Base-by-base conservation (phyloP, 2,888 invertebrate species). In the Phaedon cochleariae region DNA sequence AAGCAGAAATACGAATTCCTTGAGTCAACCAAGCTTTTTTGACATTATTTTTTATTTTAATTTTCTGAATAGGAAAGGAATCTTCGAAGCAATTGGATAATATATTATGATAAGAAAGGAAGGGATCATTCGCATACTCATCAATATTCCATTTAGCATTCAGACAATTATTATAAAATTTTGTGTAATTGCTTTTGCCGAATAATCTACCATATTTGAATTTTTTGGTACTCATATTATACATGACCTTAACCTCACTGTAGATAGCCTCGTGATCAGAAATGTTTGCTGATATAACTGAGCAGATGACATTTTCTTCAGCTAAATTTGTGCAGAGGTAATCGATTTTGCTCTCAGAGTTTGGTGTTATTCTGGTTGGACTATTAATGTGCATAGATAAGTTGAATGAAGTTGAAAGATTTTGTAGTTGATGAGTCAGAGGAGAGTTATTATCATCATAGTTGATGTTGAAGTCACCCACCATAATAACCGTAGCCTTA, bases 241-340 rank as follows among this genome's bases (percentile, higher is more conserved):
- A 51, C 26, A 51, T 29, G 26, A 15, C 15, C 17, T 51, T 51
- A 22, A 51, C 29, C 26, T 51, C 51, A 51, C 51, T 26, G 51
- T 29, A 51, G 51, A 51, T 51, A 26, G 51, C 51, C 26, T 51
- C 51, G 51, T 51, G 48, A 48, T 48, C 48, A 48, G 48, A 48
- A 18, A 21, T 48, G 20, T 48, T 12, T 46, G 20, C 3, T 46
- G 17, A 17, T 18, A 9, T 46, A 34, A 34, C 31, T 34, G 31
- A 34, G 15, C 41, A 41, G 41, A 15, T 41, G 15, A 41, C 41
- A 41, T 41, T 41, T 41, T 15, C 41, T 41, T 41, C 41, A 41
- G 41, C 12, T 41, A 41, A 15, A 15, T 41, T 41, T 15, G 41
- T 41, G 4, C 41, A 41, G n/a, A 41, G 6, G 48, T 48, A 22